Percentiles rank a stretch among this genome's conserved stretches.
Evolutionary conservation across 2,888 invertebrate genomes (phyloP).

Genomic region (Platypus cylindrus): DNA sequence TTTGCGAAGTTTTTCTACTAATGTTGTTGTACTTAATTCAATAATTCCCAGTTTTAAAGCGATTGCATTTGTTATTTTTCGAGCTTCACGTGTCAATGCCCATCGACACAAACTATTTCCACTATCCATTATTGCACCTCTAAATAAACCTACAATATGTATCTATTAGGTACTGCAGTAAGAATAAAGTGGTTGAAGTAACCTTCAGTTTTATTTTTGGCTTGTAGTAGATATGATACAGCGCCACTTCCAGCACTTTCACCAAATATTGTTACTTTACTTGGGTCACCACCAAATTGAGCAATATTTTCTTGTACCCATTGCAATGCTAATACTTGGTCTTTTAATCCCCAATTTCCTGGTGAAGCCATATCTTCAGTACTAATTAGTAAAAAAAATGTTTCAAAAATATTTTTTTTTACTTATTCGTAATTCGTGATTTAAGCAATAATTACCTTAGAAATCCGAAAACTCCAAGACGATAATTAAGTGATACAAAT

Average conservation of each 20-base stretch:
- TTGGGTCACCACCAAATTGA: conserved; percentile 6
- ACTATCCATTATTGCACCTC: too few species aligned
- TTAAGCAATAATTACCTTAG: too few species aligned
- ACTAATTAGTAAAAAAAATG: too few species aligned
- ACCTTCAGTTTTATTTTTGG: conserved; percentile 16
- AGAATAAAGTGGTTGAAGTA: too few species aligned
- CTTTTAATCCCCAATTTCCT: conserved; percentile 22
- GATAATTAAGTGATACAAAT: conserved; percentile 54
- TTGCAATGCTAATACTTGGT: conserved; percentile 20
- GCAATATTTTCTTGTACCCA: conserved; percentile 20
- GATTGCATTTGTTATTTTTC: conserved; percentile 11
- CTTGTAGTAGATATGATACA: conserved; percentile 18
- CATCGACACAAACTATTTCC: too few species aligned
- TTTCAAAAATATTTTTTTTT: too few species aligned
- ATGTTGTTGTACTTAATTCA: conserved; percentile 8
- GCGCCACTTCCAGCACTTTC: conserved; percentile 21
- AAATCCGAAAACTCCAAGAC: conserved; percentile 59
- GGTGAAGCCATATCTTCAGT: conserved; percentile 17
- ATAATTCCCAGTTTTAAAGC: conserved; percentile 13
- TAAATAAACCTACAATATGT: too few species aligned
- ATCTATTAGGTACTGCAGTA: too few species aligned
- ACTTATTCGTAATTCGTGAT: too few species aligned
- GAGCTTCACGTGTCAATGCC: conserved; percentile 14
- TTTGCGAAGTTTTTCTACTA: conserved; percentile 16
- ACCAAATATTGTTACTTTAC: conserved; percentile 20